Base-by-base conservation (phyloP, 2,113 vertebrate genomes). In the Sula dactylatra region DNA sequence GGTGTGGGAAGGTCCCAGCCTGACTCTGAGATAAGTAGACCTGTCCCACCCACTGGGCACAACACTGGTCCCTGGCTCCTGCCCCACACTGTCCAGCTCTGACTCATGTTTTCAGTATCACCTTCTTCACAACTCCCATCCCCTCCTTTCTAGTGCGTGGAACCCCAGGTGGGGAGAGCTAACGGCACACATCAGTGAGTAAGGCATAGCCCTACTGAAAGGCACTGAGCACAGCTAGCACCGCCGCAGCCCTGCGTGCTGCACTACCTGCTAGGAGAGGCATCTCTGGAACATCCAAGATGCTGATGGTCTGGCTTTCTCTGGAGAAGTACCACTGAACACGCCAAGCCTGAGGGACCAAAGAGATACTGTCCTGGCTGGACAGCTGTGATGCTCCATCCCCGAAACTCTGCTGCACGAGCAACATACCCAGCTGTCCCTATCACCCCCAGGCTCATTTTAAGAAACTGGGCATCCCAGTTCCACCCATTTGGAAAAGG, bases 121-220 rank as follows among this genome's bases (percentile, higher is more conserved):
- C 14, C 34, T 62, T 73, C 52, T 64, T 64, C 32, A 47, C 26
- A 66, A 24, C 71, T 64, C 47, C 52, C 25, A 55, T 16, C 20
- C 16, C 12, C 24, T 86, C 44, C 26, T 40, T 72, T 25, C 67
- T 22, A 45, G 29, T 67, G 40, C 3, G 0, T 20, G 58, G 32
- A 24, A 49, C 31, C 25, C 49, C 25, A 8, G 59, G 38, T 13
- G 4, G 36, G 54, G 38, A 52, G 56, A 86, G 52, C 10, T 22
- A 10, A 54, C 0, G 2, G 56, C 50, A 36, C 3, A 1, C 0
- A 0, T 8, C 38, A 24, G n/a, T 67, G 56, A 34, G 50, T 13
- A 55, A 66, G 15, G 79, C 42, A 82, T 15, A 83, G 74, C 38
- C 21, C 47, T 16, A 3, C 45, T 38, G 55, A 55, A 55, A 62